These are phyloP conservation scores for Camponotus fellah DNA, from an alignment of 2,888 invertebrate genomes.

Conservation along the genomic window DNA sequence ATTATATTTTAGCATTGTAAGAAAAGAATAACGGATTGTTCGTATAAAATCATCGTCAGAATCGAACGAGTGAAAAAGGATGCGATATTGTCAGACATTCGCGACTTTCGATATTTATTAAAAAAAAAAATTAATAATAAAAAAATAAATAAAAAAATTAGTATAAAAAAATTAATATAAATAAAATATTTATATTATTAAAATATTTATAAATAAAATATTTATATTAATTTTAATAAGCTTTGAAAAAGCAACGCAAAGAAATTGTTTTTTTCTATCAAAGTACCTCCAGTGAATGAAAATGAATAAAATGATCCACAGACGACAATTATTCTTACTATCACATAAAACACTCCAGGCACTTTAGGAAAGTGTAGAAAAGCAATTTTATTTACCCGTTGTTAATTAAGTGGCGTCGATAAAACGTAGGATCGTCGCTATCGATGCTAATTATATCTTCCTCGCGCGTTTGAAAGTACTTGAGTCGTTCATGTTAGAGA, in stretches of 20 bases:
- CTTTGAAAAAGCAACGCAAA: not conserved
- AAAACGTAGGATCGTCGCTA: not conserved
- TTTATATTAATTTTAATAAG: not conserved
- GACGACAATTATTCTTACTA: not conserved
- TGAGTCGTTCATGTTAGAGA: slow-evolving; percentile 13
- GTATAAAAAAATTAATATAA: too few relatives aligned
- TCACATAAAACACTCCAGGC: not conserved
- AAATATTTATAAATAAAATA: too few relatives aligned
- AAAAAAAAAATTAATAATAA: too few relatives aligned
- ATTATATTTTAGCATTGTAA: not conserved
- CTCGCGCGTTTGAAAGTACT: not conserved
- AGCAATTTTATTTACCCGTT: slow-evolving; percentile 12
- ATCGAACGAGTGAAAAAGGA: not conserved
- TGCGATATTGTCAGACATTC: not conserved
- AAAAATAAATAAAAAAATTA: too few relatives aligned
- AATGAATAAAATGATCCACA: not conserved
- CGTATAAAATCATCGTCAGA: not conserved
- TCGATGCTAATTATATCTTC: slow-evolving; percentile 18
- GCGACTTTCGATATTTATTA: not conserved
- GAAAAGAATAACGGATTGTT: not conserved
- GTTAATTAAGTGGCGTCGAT: not conserved
- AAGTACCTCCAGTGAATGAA: not conserved
- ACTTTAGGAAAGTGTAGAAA: not conserved
- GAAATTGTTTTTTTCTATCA: not conserved
- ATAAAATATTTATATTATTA: too few relatives aligned